Base-by-base conservation (phyloP, 1,140 invertebrate species). In the Hylaeus volcanicus region DNA sequence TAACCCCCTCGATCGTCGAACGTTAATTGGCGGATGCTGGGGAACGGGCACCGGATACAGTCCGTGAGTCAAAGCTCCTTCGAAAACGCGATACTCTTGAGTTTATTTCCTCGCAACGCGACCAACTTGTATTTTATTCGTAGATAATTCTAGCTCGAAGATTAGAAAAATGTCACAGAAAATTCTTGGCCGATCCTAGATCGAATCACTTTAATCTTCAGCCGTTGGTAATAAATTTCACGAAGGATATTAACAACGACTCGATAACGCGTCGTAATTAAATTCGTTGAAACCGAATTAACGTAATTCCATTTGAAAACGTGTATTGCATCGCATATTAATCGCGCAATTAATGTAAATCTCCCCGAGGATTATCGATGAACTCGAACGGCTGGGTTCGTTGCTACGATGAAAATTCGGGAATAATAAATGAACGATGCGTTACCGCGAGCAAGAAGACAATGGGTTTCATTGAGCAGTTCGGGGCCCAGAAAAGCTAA, bases 401-500 rank as follows among this genome's bases (percentile, higher is more conserved):
- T 26, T 6, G 43, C 15, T 3, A 48, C 15, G 6, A 4, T 8
- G n/a, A 12, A 51, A 3, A 77, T 53, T 45, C 15, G 9, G 5
- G 45, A 43, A 72, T 71, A 71, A 78, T 71, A 53, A 71, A 78
- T 53, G 66, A 63, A 26, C 3, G 15, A 37, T 11, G n/a, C 65
- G 15, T 63, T 43, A 37, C 43, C 12, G 12, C 3, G 65, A 26
- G 65, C 65, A 53, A 43, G 58, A 63, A 41, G 68, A 78, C 56
- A 78, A 78, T 72, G 39, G 68, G 11, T 41, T 15, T 72, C 68
- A 51, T 74, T 56, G 61, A 68, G 77, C 43, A 74, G 53, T 14
- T 26, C 63, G 12, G 45, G 15, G 26, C 26, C n/a, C 37, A 71
- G 63, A 73, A 70, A 84, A 81, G 72, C 82, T 85, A 85, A 85